Percentiles rank a stretch among this genome's conserved stretches.
These are phyloP conservation scores for Diachasmimorpha longicaudata DNA, from an alignment of 1,140 invertebrate genomes.

Conservation along the genomic window DNA sequence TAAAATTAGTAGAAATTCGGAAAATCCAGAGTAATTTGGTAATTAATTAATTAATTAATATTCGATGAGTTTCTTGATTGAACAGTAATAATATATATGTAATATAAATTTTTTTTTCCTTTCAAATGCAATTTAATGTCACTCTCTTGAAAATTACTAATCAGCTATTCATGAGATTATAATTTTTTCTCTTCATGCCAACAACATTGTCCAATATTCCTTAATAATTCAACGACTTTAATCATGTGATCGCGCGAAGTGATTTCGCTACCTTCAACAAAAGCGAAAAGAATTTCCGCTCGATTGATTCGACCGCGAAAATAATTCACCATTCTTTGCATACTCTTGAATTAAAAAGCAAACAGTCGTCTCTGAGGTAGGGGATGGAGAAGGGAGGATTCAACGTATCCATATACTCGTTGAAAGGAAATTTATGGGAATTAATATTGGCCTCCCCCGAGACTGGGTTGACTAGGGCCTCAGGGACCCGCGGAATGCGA, in stretches of 20 bases:
- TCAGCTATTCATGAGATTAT: too few species aligned
- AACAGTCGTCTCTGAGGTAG: neutral
- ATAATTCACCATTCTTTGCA: conserved; percentile 4
- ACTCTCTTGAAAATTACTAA: too few species aligned
- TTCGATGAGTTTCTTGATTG: too few species aligned
- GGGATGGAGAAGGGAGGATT: conserved; percentile 8
- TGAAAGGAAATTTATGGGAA: conserved; percentile 65
- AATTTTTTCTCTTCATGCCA: too few species aligned
- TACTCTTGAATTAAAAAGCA: conserved; percentile 9
- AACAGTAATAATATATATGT: too few species aligned
- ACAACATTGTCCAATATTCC: neutral
- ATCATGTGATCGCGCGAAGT: neutral
- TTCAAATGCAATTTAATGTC: too few species aligned
- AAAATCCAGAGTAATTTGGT: too few species aligned
- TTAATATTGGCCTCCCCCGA: conserved; percentile 60
- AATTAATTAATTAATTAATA: too few species aligned
- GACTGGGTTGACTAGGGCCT: conserved; percentile 36
- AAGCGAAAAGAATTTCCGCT: neutral
- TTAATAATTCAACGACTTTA: neutral
- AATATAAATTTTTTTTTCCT: too few species aligned
- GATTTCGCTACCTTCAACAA: neutral
- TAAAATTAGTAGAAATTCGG: too few species aligned
- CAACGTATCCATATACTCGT: conserved; percentile 48
- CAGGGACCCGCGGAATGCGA: conserved; percentile 60
- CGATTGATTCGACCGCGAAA: neutral